phyloP scores from a whole-genome alignment of 2,797 vertebrate species.

The Manis javanica region DNA sequence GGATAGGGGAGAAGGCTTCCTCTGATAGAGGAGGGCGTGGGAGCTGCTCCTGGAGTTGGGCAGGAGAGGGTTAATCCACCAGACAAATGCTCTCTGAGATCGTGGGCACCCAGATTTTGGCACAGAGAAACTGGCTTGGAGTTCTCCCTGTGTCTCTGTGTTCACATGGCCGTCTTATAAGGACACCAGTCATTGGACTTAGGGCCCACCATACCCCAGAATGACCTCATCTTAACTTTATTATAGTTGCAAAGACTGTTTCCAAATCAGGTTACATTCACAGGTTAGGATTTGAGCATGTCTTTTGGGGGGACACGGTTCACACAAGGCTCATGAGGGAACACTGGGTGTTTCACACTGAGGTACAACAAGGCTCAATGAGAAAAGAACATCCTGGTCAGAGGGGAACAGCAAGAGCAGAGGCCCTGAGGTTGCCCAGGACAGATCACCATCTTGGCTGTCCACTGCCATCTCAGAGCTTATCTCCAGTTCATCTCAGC shows the following conservation, averaged over 20 bases:
- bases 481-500: neutral
- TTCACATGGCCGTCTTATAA: neutral
- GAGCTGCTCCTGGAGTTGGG: neutral
- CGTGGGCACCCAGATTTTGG: neutral
- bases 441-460: neutral
- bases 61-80: neutral
- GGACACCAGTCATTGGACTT: neutral
- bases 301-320: neutral
- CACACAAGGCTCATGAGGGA: neutral
- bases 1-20: neutral
- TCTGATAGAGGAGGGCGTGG: neutral
- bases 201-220: neutral
- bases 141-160: neutral
- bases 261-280: slow-evolving; percentile 32
- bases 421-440: too few relatives aligned
- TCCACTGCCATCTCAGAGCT: neutral
- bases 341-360: too few relatives aligned
- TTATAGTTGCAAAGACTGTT: neutral
- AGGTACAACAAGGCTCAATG: neutral
- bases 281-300: neutral
- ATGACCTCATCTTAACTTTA: neutral
- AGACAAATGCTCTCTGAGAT: neutral
- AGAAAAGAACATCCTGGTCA: neutral
- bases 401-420: neutral
- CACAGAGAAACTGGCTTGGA: neutral